Base-by-base conservation (phyloP, 2,888 invertebrate genomes). In the Cyrtodaria siliqua region DNA sequence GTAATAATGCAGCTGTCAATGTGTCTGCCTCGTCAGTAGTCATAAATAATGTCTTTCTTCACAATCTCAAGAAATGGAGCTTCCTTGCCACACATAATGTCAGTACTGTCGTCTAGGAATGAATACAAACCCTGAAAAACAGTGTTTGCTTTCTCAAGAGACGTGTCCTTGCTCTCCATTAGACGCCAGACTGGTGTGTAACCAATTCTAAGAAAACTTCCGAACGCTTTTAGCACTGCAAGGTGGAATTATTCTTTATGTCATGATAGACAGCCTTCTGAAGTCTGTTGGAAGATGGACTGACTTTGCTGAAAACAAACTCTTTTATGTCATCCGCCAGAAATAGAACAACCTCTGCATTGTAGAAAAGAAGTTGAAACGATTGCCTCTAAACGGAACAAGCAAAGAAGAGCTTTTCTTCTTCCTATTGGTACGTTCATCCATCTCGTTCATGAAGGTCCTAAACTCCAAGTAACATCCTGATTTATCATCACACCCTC, bases 301-400 rank as follows among this genome's bases (percentile, higher is more conserved):
- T 38, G 20, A 8, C 49, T 61, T 47, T 72, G n/a, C n/a, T n/a
- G n/a, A 3, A 23, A 61, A 47, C 44, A 16, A 49, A 42, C 24
- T 61, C 61, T 49, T 27, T 14, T 12, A 61, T 61, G n/a, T 20
- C n/a, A 1, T 50, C 6, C 1, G 50, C 26, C 16, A 66, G 33
- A 20, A 38, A 47, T 26, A 63, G 57, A 26, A 70, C 27, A 0
- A 70, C 42, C 57, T 66, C 56, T 24, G 72, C 1, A 64, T 73
- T 73, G 26, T 67, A 73, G 40, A 73, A 67, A 33, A 73, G 27
- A 49, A 61, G 33, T 73, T 67, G 29, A 73, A 73, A 1, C 66
- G 3, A 24, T 72, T 73, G 38, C 67, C 66, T 38, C 68, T 6
- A 27, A 68, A 68, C 16, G 52, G 38, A 16, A 67, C 52, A 14